Base-by-base conservation (phyloP, 2,888 invertebrate species). In the Trissoscelio sp. region DNA sequence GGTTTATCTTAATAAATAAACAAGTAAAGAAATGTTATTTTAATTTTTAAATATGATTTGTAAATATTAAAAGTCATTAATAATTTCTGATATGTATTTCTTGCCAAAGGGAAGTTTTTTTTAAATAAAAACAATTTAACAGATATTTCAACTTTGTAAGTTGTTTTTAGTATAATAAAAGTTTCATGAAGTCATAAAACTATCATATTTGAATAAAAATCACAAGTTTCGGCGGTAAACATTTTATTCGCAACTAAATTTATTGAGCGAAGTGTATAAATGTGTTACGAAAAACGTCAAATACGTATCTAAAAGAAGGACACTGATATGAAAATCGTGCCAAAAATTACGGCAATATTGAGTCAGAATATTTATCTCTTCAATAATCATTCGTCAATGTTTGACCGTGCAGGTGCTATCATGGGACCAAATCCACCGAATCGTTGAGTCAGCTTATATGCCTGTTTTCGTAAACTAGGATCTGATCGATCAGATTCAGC, bases 391-490 rank as follows among this genome's bases (percentile, higher is more conserved):
- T 74, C 31, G 66, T 64, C 46, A 64, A 64, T 57, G 48, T 64
- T 66, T 74, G 57, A 55, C 44, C 66, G 57, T 66, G 46, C 57
- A 74, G 46, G 64, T 66, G 28, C 37, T 74, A 66, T 74, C 48
- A 22, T 2, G 12, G 53, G 5, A 28, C 20, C 44, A 7, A 64
- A 73, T 67, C 53, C 46, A 7, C 9, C 28, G 34, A 37, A 64
- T 37, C 37, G 39, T 28, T 37, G 58, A 66, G 66, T 58, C 46
- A 64, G 78, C 57, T 79, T 58, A 51, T 58, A 72, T 16, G 42
- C 64, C 64, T 57, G 62, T 70, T 78, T 78, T 78, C 62, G 77
- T 78, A 57, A 78, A 70, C 70, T 64, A 70, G 48, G 48, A 78
- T 78, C 48, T 37, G 28, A 62, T 78, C 44, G 46, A 62, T 77